Evolutionary conservation across 1,140 invertebrate species (phyloP), one percentile per base, ranked within the genome.

Genomic region (Caenorhabditis briggsae): DNA sequence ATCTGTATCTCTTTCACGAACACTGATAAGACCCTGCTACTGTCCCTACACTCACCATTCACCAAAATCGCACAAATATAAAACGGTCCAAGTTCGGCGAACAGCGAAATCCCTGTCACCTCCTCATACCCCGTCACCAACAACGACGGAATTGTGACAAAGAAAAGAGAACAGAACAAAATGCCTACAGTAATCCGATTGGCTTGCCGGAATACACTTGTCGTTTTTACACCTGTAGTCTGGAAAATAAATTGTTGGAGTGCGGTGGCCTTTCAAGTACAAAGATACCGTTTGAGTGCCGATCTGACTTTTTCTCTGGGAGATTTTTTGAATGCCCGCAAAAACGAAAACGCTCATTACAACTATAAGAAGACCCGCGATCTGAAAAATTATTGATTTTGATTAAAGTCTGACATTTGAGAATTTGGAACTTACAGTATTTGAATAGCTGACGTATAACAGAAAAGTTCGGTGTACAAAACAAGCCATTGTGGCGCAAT

Each of bases 11-110:
- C 33, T 33, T 33, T 33, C 33, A 1, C 1, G 1, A 11, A 1
- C n/a, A 33, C 9, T 61, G 50, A 53, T 2, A 53, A 53, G 6
- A 5, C 1, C 9, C 11, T 53, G 0, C 11, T 1, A 53, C 16
- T 53, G 3, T 33, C 33, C 33, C 33, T 33, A 33, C 14, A 70
- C 64, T 46, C 20, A 78, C 70, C 70, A 78, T 78, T 78, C n/a
- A 78, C 70, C 12, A 78, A 25, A 78, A 78, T 78, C 14, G 70
- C 70, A 78, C 70, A 78, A 50, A 78, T 78, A 50, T 78, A 78
- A 50, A 78, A 78, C 2, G 70, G 70, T 2, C 70, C 70, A 12
- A 78, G 46, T n/a, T 78, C 70, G 9, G 70, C 70, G n/a, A 78
- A 78, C 46, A 78, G 23, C 20, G 70, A 78, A n/a, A 78, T 46